Base-by-base conservation (phyloP, 2,888 invertebrate species). In the Pseudeuparius sepicola region DNA sequence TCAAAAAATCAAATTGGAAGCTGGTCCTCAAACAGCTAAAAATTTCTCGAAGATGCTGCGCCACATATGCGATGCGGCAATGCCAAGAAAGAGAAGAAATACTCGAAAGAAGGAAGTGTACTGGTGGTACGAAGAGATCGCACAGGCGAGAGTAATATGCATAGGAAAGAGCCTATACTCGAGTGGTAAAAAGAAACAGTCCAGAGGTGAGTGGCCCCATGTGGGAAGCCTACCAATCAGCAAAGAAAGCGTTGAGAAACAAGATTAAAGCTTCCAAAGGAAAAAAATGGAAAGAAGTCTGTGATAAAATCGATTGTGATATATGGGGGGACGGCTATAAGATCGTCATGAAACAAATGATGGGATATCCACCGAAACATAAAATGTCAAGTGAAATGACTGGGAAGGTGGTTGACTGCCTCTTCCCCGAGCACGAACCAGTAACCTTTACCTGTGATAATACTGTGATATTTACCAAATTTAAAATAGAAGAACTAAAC, bases 251-350 rank as follows among this genome's bases (percentile, higher is more conserved):
- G n/a, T 25, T 42, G 2, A n/a, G 15, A 14, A 29, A 24, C 2
- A 18, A n/a, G 9, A 39, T 39, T 5, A 37, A 34, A 12, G 20
- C 12, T n/a, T n/a, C 42, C 5, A 40, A 42, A 18, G 13, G 12
- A 43, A 27, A 15, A 14, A 26, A 28, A 12, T 40, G 40, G 37
- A 40, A 40, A 31, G 24, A 11, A n/a, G 4, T 30, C 9, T 31
- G 32, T 10, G 27, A 34, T 15, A 31, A 28, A 16, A 30, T 15
- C 12, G 25, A 36, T n/a, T 24, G 34, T 26, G 35, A 42, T 17
- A 29, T 39, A 2, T 41, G 39, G 33, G 33, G 39, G n/a, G 34
- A 39, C 16, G 41, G 41, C 2, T 39, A 42, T 14, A 34, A 34
- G 20, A 38, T 40, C 1, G 40, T 32, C 2, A 37, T 37, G 37